phyloP scores from a whole-genome alignment of 30 jellyfish, hydroid and myxozoan genomes.

The Pelagia noctiluca region DNA sequence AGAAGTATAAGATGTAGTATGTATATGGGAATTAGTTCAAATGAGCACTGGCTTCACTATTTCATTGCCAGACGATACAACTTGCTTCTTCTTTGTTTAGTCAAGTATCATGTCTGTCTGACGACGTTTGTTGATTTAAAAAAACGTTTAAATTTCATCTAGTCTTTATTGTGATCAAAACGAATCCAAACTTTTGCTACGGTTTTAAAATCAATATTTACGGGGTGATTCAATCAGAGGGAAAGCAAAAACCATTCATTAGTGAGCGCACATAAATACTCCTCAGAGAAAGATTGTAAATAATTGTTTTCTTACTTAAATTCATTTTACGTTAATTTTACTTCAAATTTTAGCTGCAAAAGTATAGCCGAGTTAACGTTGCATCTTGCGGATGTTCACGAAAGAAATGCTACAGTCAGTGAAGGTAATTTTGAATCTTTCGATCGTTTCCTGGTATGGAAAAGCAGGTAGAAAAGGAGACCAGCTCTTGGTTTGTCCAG shows the following conservation, averaged over 20 bases:
- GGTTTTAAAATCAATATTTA: background rate
- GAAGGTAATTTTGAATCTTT: background rate
- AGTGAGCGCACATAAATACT: no score
- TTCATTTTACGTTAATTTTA: background rate
- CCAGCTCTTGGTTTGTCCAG: constrained; percentile 55
- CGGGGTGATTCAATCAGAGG: background rate
- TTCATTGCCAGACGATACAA: no score
- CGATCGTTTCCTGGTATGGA: constrained; percentile 30
- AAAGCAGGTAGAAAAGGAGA: constrained; percentile 29
- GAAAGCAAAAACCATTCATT: no score
- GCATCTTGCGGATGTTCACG: constrained; percentile 25
- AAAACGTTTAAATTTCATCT: background rate
- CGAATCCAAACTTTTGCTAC: background rate
- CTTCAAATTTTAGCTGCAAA: constrained; percentile 12
- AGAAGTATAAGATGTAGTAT: no score
- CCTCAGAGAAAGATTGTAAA: background rate
- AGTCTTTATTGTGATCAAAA: background rate
- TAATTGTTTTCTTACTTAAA: background rate
- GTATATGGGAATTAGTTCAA: no score
- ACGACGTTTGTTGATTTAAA: no score
- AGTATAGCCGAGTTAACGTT: constrained; percentile 18
- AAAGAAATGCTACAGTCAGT: background rate
- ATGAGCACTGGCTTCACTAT: no score
- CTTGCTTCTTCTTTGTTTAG: no score
- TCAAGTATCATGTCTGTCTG: no score